A percentile compares a stretch with the other conserved stretches of the same genome.
These are phyloP conservation scores for Petrophora chlorosata DNA, from an alignment of 2,888 invertebrate genomes.

Conservation along the genomic window DNA sequence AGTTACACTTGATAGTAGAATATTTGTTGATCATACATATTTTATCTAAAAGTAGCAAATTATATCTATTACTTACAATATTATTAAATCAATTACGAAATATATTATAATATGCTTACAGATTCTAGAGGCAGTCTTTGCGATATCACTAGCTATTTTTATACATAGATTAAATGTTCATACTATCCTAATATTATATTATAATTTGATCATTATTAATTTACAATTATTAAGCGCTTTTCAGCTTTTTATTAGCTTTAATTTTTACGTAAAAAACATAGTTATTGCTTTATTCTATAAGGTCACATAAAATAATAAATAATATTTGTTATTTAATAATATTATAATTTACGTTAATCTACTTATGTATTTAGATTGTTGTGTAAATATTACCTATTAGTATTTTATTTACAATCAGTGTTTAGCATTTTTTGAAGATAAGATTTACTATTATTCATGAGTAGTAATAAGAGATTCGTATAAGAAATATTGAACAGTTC, in stretches of 20 bases:
- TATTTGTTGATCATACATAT: conserved; percentile 24
- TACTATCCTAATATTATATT: conserved; percentile 26
- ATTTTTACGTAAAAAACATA: conserved; percentile 48
- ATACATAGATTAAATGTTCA: conserved; percentile 41
- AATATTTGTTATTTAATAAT: conserved; percentile 62
- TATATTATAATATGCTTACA: conserved; percentile 22
- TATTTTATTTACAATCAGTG: conserved; percentile 67
- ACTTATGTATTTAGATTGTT: conserved; percentile 69
- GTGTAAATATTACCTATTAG: conserved; percentile 76
- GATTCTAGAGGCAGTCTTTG: conserved; percentile 38
- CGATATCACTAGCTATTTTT: conserved; percentile 47
- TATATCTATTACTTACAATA: conserved; percentile 4
- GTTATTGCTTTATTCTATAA: conserved; percentile 47
- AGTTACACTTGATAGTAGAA: conserved; percentile 9
- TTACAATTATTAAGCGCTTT: conserved; percentile 38
- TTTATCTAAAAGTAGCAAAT: conserved; percentile 14
- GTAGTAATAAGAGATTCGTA: conserved; percentile 63
- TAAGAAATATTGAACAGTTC: conserved; percentile 67
- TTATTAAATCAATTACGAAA: conserved; percentile 20
- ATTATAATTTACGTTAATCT: conserved; percentile 67
- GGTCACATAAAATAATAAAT: conserved; percentile 56
- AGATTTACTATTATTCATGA: conserved; percentile 51
- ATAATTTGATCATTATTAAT: not conserved
- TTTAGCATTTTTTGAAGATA: conserved; percentile 55
- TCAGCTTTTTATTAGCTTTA: conserved; percentile 52